phyloP scores from a whole-genome alignment of 2,113 vertebrate species.

The Bujurquina vittata region DNA sequence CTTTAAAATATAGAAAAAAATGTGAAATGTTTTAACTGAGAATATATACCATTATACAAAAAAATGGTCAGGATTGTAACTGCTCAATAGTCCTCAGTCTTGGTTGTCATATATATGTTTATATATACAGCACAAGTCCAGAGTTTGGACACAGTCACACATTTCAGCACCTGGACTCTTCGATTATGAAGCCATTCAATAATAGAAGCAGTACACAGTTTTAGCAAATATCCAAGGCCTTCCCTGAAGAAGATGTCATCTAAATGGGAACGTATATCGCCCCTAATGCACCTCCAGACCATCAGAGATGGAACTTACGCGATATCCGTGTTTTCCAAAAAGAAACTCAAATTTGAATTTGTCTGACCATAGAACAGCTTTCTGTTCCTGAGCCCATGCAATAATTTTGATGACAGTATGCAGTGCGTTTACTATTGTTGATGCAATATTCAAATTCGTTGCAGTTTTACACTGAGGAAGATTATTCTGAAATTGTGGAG shows the following conservation, averaged over 20 bases:
- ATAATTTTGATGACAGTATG: too few species aligned
- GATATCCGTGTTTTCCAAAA: not conserved
- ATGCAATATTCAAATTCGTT: not conserved
- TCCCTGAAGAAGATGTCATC: not conserved
- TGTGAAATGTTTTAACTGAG: not conserved
- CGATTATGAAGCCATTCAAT: accelerated
- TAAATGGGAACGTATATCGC: not conserved
- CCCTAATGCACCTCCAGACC: not conserved
- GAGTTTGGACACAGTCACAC: too few species aligned
- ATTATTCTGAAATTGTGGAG: not conserved
- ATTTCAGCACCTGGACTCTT: not conserved
- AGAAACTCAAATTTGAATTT: not conserved
- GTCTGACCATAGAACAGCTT: not conserved
- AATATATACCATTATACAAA: not conserved
- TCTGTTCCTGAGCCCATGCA: not conserved
- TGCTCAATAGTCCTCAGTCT: not conserved
- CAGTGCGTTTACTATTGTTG: not conserved
- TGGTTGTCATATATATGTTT: too few species aligned
- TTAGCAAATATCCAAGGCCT: not conserved
- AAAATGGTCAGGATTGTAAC: not conserved
- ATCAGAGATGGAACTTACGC: not conserved
- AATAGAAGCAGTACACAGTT: not conserved
- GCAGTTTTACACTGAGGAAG: not conserved
- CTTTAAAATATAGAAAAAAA: not conserved
- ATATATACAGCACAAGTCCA: too few species aligned